Evolutionary conservation across 2,888 invertebrate species (phyloP).

Genomic region (Ormia ochracea): DNA sequence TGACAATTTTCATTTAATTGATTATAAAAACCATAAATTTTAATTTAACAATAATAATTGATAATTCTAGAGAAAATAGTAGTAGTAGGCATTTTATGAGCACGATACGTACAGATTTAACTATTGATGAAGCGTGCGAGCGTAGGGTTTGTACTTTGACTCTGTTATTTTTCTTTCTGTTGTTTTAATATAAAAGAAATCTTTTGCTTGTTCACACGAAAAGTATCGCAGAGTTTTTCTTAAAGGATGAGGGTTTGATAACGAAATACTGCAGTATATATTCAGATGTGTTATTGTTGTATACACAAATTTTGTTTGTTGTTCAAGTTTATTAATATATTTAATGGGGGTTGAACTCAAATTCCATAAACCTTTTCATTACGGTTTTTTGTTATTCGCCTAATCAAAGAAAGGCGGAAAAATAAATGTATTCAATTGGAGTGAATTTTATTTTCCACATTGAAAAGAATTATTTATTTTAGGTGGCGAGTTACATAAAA

Average conservation of each 20-base stretch:
- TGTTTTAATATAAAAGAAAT: background rate
- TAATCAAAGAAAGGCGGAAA: no score
- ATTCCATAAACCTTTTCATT: no score
- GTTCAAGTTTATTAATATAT: no score
- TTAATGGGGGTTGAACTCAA: no score
- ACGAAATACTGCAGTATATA: no score
- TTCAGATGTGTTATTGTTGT: no score
- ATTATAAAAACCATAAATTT: constrained; percentile 55
- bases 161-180: background rate
- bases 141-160: background rate
- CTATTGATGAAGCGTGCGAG: background rate
- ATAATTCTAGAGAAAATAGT: constrained; percentile 11
- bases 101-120: constrained; percentile 15
- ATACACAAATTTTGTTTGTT: no score
- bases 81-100: constrained; percentile 21
- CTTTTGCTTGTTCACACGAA: constrained; percentile 15
- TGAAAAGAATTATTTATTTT: no score
- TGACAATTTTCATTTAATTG: constrained; percentile 44
- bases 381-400: no score
- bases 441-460: no score
- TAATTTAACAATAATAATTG: constrained; percentile 29
- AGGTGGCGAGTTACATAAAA: no score
- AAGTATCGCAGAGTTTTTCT: background rate
- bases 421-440: no score
- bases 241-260: background rate